Conservation (phyloP, 2,113 vertebrate genomes). For the Epinephelus fuscoguttatus region DNA sequence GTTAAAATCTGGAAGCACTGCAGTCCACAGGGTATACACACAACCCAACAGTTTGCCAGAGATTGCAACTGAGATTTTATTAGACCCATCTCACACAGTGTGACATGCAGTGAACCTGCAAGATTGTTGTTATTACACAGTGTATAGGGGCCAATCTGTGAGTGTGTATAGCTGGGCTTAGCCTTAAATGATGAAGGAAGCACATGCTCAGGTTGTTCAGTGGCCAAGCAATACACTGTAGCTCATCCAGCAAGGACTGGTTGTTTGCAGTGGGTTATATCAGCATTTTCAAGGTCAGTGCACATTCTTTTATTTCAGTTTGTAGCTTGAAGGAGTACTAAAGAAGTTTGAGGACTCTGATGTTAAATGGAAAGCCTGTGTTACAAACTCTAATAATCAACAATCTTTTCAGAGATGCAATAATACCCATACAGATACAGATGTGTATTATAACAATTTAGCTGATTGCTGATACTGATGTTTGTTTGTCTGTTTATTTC, state of each 20-base stretch:
- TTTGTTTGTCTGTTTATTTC: no score
- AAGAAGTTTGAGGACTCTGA: not conserved
- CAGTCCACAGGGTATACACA: conserved; percentile 4
- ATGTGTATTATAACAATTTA: no score
- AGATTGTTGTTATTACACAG: conserved; percentile 19
- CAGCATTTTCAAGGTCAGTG: not conserved
- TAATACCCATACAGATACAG: no score
- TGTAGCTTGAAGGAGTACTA: not conserved
- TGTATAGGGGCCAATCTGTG: conserved; percentile 3
- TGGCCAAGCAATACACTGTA: not conserved
- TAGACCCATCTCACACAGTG: not conserved
- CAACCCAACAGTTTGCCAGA: conserved; percentile 14
- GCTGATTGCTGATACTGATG: no score
- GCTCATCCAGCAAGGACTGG: not conserved
- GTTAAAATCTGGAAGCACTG: not conserved
- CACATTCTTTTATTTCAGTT: not conserved
- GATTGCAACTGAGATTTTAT: conserved; percentile 2
- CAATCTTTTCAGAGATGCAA: no score
- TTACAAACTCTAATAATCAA: no score
- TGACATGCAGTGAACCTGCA: conserved; percentile 24
- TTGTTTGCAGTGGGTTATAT: not conserved
- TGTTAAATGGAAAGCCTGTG: no score
- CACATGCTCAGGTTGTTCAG: conserved; percentile 4
- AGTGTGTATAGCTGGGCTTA: not conserved
- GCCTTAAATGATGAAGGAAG: conserved; percentile 13